Evolutionary conservation across 2,797 vertebrate species (phyloP), one percentile per base, ranked within the genome.

Genomic region (Lutjanus argentimaculatus): DNA sequence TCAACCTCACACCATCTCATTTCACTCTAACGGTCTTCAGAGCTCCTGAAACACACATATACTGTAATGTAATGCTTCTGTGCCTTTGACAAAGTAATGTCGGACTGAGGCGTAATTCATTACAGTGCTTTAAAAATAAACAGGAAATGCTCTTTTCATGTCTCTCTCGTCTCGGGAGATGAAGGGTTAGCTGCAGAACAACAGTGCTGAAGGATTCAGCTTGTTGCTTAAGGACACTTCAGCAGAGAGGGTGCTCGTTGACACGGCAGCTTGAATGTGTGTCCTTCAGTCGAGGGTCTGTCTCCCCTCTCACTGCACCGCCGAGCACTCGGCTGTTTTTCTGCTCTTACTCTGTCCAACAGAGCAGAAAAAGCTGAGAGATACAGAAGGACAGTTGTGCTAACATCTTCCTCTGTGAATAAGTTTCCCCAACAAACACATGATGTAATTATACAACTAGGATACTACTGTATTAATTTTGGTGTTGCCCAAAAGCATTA

Each of bases 221-320:
- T 14, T 66, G 48, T 81, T 85, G 69, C 77, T 88, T 76, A 53
- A 90, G 82, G 86, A 91, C 92, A 83, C 91, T 93, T 83, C 46
- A 88, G 86, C 66, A 67, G 77, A 91, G 89, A 80, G 84, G 78
- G 3, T 46, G 22, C 88, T 90, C 53, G 1, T 77, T 88, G 80
- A 88, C 82, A 70, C 57, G 17, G 87, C 72, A 83, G 69, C 81
- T 75, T 67, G 78, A 87, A 85, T 80, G 73, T 40, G n/a, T 13
- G n/a, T 83, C 56, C 56, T 78, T 67, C 77, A 82, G 81, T 75
- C 19, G 82, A 85, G 72, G 45, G 64, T 83, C 71, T 75, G 79
- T 87, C 65, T 87, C n/a, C 19, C 21, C 74, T 83, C 62, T 71
- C 62, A 22, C 68, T 72, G 72, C 85, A 36, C 62, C 10, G 21